Evolutionary conservation across 2,888 invertebrate species (phyloP), one percentile per base, ranked within the genome.

Genomic region (Orchesella flavescens): DNA sequence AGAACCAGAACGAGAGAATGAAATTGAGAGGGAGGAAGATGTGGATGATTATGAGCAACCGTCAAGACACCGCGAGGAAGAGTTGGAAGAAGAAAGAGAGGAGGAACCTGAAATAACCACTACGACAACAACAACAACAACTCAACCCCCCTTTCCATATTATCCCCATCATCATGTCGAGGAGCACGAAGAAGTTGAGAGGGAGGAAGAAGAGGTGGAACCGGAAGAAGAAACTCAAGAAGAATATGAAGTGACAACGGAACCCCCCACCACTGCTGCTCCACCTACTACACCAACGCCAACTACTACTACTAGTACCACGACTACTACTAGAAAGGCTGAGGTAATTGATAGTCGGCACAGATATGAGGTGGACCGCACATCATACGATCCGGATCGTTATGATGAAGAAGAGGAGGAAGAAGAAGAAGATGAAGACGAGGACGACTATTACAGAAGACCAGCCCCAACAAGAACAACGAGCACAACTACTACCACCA

Each of bases 341-440:
- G 71, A n/a, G 57, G 65, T 65, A 69, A 43, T 10, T 61, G 61
- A 53, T 13, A 69, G 57, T 4, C 43, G 55, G 10, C 21, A 55
- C 15, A 44, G 34, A 23, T 73, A 84, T 65, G 74, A 74, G 21
- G 75, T 71, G 10, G 84, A 85, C 5, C 43, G n/a, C 12, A 68
- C 71, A 21, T 68, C 71, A 21, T 68, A 83, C 24, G 80, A 78
- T 19, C 84, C 77, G 21, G 78, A 84, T 55, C 75, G 73, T 0
- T 81, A 84, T 53, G 84, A 86, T 19, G 69, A 69, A 19, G 71
- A 77, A 9, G 85, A 73, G 49, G 84, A 86, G 46, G 79, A 81
- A 23, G 76, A 86, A 23, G 82, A 81, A n/a, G 83, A 85, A 53
- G 84, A 78, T 12, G 75, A 82, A 17, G 78, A 77, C 13, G 75